Evolutionary conservation across 2,113 vertebrate genomes (phyloP), one percentile per base, ranked within the genome.

Genomic region (Nestor notabilis): DNA sequence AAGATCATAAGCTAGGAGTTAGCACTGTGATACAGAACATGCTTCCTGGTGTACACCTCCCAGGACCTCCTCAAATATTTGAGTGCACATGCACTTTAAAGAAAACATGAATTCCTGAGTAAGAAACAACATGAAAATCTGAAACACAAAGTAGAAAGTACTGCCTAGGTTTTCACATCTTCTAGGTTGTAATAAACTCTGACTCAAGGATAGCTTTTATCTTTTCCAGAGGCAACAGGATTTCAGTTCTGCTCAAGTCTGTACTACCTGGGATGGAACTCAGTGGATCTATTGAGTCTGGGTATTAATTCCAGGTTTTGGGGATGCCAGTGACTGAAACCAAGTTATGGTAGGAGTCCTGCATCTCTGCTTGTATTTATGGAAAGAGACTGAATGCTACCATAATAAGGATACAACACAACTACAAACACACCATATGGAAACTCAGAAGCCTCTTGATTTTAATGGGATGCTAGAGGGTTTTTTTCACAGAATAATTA

Each of bases 401-500:
- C 16, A 23, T 17, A 41, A 70, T 9, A 71, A 70, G 50, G 75
- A 63, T 78, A 88, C 28, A 80, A 27, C 19, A 60, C 4, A 89
- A 46, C 12, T 63, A 82, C n/a, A 74, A 88, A 75, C 2, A 14
- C 9, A 68, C 33, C 29, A 35, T n/a, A 71, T 28, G 60, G 83
- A 94, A 94, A 75, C 21, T 27, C 69, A 68, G 69, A 33, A 81
- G 69, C 21, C 16, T 85, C 61, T 70, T 70, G 37, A 83, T 70
- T 94, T 83, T 79, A 91, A 70, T 27, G n/a, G 9, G 19, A 89
- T n/a, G 35, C 33, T 72, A 55, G 29, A 68, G 41, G 3, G 0
- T 1, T 60, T 87, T 88, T 91, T 93, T 23, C 53, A 69, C 33
- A 31, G 24, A 85, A 91, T 25, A 79, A 44, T 37, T 60, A 56